Conservation (phyloP, 2,888 invertebrate genomes). For the Sicus ferrugineus region DNA sequence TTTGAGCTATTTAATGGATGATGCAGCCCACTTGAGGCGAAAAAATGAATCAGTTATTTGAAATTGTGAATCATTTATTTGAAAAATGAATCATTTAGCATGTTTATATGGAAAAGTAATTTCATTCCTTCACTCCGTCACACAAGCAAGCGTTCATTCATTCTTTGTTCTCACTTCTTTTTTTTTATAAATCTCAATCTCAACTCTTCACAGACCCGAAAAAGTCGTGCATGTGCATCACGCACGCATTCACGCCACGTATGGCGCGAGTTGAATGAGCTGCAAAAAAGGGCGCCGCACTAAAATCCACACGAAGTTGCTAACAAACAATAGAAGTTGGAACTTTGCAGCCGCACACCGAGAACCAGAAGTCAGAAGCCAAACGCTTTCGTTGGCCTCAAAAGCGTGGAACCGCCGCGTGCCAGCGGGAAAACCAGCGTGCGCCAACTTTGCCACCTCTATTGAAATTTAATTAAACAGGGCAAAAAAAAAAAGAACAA, state of each 20-base stretch:
- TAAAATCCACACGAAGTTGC: background rate
- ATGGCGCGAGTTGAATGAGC: background rate
- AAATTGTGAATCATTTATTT: too few relatives aligned
- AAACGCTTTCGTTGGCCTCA: background rate
- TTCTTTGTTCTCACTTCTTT: background rate
- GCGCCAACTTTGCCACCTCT: background rate
- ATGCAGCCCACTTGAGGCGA: too few relatives aligned
- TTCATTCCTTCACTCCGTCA: background rate
- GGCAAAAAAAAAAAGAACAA: background rate
- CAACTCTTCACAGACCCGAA: background rate
- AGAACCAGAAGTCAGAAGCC: background rate
- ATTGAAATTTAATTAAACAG: background rate
- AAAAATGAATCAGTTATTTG: too few relatives aligned
- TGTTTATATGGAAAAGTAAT: too few relatives aligned
- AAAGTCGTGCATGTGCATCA: background rate
- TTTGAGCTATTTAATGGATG: too few relatives aligned
- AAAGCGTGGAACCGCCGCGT: too few relatives aligned
- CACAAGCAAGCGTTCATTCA: background rate
- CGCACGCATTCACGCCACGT: background rate
- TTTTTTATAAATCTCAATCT: too few relatives aligned
- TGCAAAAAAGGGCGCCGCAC: background rate
- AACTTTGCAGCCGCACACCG: background rate
- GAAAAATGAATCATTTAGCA: too few relatives aligned
- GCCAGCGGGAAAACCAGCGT: background rate
- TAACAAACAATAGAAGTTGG: background rate